phyloP scores from a whole-genome alignment of 2,113 vertebrate species.

The Lampris megalopsis region DNA sequence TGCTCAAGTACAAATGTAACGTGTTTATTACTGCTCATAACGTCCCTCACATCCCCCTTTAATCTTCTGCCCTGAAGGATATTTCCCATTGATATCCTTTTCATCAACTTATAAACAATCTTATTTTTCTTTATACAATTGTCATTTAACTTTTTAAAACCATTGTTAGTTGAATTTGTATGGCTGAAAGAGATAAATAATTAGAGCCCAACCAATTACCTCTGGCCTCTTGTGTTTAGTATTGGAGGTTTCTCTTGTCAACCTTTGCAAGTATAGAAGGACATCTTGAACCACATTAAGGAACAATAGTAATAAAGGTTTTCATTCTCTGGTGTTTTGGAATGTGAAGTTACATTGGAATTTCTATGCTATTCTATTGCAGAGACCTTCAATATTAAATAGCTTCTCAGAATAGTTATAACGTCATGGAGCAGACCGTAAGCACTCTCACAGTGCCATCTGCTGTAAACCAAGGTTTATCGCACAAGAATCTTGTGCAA shows the following conservation, averaged over 20 bases:
- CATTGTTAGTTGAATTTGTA: not conserved
- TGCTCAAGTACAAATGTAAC: too few species aligned
- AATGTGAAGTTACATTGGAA: not conserved
- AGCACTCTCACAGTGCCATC: conserved; percentile 52
- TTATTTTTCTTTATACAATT: too few species aligned
- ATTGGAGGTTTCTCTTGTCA: conserved; percentile 59
- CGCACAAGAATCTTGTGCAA: conserved; percentile 19
- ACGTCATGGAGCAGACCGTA: not conserved
- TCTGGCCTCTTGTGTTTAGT: conserved; percentile 59
- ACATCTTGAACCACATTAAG: conserved; percentile 74
- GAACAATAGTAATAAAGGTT: conserved; percentile 12
- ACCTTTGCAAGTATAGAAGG: conserved; percentile 69
- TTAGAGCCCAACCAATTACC: conserved; percentile 54
- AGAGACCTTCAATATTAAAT: not conserved
- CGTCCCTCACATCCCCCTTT: too few species aligned
- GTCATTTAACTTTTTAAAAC: too few species aligned
- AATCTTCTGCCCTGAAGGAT: too few species aligned
- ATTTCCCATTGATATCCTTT: too few species aligned
- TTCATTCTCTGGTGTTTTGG: not conserved
- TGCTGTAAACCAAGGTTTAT: conserved; percentile 54
- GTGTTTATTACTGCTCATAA: too few species aligned
- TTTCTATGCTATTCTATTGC: not conserved
- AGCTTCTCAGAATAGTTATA: not conserved
- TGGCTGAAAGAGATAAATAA: not conserved
- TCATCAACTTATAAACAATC: too few species aligned